These are phyloP conservation scores for Sinocyclocheilus anshuiensis DNA, from an alignment of 2,113 vertebrate genomes.

Conservation along the genomic window DNA sequence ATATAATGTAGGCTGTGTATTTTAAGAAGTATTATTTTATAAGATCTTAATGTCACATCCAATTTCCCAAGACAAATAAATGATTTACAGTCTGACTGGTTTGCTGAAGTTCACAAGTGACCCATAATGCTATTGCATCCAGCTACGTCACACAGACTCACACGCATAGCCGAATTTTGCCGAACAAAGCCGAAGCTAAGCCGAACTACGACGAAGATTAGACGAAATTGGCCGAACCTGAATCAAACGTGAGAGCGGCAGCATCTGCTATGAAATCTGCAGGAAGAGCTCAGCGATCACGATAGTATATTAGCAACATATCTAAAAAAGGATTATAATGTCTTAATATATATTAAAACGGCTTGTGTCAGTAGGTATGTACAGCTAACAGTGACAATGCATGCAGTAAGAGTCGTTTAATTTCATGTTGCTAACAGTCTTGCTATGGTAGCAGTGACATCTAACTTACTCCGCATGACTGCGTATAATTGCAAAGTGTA, in stretches of 20 bases:
- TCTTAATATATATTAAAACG: neutral
- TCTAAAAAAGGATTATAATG: conserved; percentile 7
- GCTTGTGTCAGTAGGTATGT: conserved; percentile 1
- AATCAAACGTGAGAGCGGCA: neutral
- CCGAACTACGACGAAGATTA: conserved; percentile 12
- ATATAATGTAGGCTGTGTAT: too few species aligned
- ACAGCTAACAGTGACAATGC: neutral
- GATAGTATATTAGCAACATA: neutral
- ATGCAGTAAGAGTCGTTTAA: neutral
- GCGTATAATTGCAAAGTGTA: neutral
- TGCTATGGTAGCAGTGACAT: conserved; percentile 22
- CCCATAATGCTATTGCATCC: neutral
- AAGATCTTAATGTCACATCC: too few species aligned
- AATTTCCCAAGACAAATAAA: too few species aligned
- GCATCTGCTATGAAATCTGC: neutral
- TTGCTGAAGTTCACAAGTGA: neutral
- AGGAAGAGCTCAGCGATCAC: neutral
- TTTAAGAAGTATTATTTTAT: too few species aligned
- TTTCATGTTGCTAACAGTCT: neutral
- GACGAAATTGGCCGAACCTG: neutral
- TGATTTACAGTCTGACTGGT: too few species aligned
- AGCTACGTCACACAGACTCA: neutral
- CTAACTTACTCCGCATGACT: neutral
- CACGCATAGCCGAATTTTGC: neutral
- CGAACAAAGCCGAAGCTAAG: neutral